Evolutionary conservation across 2,113 vertebrate genomes (phyloP).

Genomic region (Eulemur macaco): DNA sequence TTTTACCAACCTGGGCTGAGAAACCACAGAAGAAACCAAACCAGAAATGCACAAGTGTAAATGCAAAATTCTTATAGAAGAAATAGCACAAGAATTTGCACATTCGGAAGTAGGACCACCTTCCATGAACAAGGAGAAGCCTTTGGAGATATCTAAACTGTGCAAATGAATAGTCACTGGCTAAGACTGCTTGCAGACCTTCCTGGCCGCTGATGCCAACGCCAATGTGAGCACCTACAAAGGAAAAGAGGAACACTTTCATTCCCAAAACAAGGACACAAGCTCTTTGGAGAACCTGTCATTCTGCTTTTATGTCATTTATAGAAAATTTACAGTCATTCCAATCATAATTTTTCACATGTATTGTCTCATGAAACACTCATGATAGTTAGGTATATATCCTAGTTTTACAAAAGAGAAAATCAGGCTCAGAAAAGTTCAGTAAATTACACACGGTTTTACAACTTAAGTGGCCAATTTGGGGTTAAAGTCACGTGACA

Average conservation of each 20-base stretch:
- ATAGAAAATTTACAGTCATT: neutral
- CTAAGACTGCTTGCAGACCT: slow-evolving; percentile 88
- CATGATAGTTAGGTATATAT: neutral
- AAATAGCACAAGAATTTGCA: slow-evolving; percentile 91
- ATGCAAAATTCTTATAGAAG: slow-evolving; percentile 91
- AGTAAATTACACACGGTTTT: neutral
- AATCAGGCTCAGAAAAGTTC: neutral
- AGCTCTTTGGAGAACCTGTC: neutral
- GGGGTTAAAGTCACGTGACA: neutral
- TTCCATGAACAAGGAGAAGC: slow-evolving; percentile 88
- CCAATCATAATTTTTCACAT: neutral
- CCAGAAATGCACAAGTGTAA: slow-evolving; percentile 90
- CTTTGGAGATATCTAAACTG: slow-evolving; percentile 88
- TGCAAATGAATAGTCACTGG: slow-evolving; percentile 89
- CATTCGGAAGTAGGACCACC: slow-evolving; percentile 89
- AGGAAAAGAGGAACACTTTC: neutral
- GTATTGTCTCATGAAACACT: neutral
- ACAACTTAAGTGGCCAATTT: neutral
- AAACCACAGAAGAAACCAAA: slow-evolving; percentile 92
- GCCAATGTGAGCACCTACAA: slow-evolving; percentile 86
- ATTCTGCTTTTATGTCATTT: neutral
- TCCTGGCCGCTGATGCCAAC: slow-evolving; percentile 90
- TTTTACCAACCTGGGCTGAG: slow-evolving; percentile 86
- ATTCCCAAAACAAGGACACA: neutral
- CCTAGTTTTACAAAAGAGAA: neutral